Evolutionary conservation across 2,113 vertebrate species (phyloP).

Genomic region (Fukomys damarensis): DNA sequence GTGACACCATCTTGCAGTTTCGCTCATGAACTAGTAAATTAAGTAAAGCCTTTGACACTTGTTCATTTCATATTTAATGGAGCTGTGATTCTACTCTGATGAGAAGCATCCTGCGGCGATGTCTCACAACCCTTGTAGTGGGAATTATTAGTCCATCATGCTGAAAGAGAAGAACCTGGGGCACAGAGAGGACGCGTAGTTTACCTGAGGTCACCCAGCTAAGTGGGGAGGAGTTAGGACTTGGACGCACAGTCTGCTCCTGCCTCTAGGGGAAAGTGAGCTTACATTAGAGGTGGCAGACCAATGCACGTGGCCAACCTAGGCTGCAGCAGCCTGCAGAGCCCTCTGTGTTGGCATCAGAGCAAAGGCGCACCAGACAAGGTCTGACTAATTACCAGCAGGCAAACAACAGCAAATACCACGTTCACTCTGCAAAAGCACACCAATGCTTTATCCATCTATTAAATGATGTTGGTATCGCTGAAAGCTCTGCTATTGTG

Average conservation of each 20-base stretch:
- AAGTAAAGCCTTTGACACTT: neutral
- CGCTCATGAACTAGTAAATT: neutral
- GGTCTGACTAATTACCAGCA: neutral
- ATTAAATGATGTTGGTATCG: neutral
- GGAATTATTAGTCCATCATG: fast-evolving
- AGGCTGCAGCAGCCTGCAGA: neutral
- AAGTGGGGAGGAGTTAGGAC: neutral
- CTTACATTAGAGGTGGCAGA: neutral
- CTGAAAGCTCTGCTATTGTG: neutral
- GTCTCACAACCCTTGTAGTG: neutral
- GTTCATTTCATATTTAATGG: neutral
- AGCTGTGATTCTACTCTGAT: neutral
- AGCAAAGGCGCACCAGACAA: neutral
- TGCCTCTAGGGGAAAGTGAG: neutral
- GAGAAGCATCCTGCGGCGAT: neutral
- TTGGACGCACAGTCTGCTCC: neutral
- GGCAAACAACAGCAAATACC: neutral
- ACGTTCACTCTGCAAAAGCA: neutral
- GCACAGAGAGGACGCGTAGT: neutral
- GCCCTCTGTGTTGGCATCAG: neutral
- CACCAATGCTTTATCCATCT: neutral
- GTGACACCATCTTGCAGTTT: neutral
- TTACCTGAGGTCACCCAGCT: neutral
- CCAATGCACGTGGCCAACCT: fast-evolving
- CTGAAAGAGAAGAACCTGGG: neutral